Percentiles rank a stretch among this genome's conserved stretches.
phyloP scores from a whole-genome alignment of 2,888 invertebrate species.

The Campaea margaritaria region DNA sequence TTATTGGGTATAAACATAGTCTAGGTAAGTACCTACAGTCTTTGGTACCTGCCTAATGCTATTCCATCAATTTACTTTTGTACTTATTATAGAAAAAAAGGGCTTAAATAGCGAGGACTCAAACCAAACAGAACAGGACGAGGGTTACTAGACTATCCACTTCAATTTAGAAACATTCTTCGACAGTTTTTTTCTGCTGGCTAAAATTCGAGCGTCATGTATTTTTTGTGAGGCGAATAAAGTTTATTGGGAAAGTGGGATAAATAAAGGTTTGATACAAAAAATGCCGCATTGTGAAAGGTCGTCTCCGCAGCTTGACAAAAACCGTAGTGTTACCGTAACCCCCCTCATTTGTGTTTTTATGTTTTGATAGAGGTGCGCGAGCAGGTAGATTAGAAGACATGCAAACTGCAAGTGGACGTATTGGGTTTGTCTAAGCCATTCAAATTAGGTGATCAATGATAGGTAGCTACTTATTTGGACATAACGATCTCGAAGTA shows the following conservation, averaged over 20 bases:
- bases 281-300: conserved; percentile 75
- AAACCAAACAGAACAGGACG: neutral
- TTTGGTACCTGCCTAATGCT: no score
- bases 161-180: conserved; percentile 34
- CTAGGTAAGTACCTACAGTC: no score
- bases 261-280: conserved; percentile 78
- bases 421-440: conserved; percentile 21
- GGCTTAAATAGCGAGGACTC: neutral
- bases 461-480: no score
- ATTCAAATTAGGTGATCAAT: no score
- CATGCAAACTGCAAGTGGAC: conserved; percentile 65
- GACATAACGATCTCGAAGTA: no score
- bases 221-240: conserved; percentile 73
- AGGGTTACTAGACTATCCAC: conserved; percentile 24
- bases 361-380: conserved; percentile 72
- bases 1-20: no score
- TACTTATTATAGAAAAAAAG: no score
- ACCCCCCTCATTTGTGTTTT: conserved; percentile 79
- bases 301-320: conserved; percentile 79
- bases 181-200: conserved; percentile 31
- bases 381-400: conserved; percentile 71
- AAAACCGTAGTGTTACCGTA: conserved; percentile 72
- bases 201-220: conserved; percentile 40
- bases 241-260: conserved; percentile 80
- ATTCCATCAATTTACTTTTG: no score